Base-by-base conservation (phyloP, 1,140 invertebrate genomes). In the Sycophaga agraensis region DNA sequence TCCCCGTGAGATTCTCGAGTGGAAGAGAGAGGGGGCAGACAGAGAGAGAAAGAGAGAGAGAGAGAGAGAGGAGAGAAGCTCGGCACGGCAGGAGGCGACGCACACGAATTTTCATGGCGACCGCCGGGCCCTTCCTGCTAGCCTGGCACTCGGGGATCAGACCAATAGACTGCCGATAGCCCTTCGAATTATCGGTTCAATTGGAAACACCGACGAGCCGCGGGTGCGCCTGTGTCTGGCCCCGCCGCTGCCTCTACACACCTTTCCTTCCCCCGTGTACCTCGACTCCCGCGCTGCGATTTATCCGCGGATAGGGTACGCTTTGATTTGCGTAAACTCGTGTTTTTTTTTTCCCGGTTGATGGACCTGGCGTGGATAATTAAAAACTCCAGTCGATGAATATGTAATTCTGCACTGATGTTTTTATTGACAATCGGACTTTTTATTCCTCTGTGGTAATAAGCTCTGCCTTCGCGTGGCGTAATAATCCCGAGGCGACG, bases 131-230 rank as follows among this genome's bases (percentile, higher is more conserved):
- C 51, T 64, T 79, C 59, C 73, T 79, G 75, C 34, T 77, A 71
- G 68, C 77, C 77, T 79, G 75, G 66, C 65, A 77, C 45, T 49
- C 43, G 57, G 73, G 76, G 76, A 80, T 80, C 77, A 74, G 78
- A 78, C 77, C 78, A 79, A 80, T 80, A 80, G 77, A 79, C 76
- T 78, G 70, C 76, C 76, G 73, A 79, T 80, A 79, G 76, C 73
- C 74, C 69, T 76, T 75, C 65, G 69, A 73, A 77, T 78, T 75
- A 78, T 78, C 69, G 70, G 65, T 66, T 69, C 70, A 73, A 79
- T 78, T 71, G 71, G 68, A 68, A 71, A 51, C 55, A n/a, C n/a
- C n/a, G 35, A n/a, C 57, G 45, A 26, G 22, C 45, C 12, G 26
- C 26, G n/a, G n/a, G n/a, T n/a, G n/a, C n/a, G n/a, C 7, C 26